Conservation (phyloP, 2,888 invertebrate genomes). For the Palloptera scutellata region DNA sequence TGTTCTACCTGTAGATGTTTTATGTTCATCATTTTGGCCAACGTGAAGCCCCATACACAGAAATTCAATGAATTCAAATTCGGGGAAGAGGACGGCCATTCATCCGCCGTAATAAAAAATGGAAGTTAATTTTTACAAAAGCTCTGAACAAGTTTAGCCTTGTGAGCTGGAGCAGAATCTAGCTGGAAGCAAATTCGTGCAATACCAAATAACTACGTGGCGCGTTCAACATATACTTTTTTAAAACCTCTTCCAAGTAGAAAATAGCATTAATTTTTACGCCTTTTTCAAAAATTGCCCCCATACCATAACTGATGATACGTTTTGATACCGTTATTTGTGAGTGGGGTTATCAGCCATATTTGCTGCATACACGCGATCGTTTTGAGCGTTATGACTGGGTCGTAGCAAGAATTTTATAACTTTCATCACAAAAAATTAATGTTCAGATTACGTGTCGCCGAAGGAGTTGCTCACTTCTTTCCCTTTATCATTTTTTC, state of each 20-base stretch:
- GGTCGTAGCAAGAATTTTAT: not conserved
- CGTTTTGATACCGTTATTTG: not conserved
- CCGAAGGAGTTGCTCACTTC: slow-evolving; percentile 8
- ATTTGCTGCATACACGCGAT: not conserved
- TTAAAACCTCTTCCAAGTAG: too few relatives aligned
- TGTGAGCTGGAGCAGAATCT: slow-evolving; percentile 12
- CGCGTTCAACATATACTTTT: slow-evolving; percentile 3
- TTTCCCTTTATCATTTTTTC: not conserved
- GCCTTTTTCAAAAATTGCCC: too few relatives aligned
- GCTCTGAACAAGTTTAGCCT: slow-evolving; percentile 19
- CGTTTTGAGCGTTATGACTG: too few relatives aligned
- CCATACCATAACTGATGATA: too few relatives aligned
- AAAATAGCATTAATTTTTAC: slow-evolving; percentile 8
- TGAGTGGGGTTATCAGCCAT: not conserved
- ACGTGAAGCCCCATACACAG: slow-evolving; percentile 3
- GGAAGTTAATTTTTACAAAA: slow-evolving; percentile 10
- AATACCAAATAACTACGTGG: not conserved
- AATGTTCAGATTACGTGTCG: not conserved
- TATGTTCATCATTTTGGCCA: slow-evolving; percentile 15
- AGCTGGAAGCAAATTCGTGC: slow-evolving; percentile 12
- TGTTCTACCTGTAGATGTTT: slow-evolving; percentile 13
- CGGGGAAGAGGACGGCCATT: slow-evolving; percentile 11
- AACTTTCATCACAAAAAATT: slow-evolving; percentile 3
- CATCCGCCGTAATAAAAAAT: slow-evolving; percentile 11
- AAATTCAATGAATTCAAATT: slow-evolving; percentile 17